Conservation (phyloP, 2,113 vertebrate species). For the Galemys pyrenaicus region DNA sequence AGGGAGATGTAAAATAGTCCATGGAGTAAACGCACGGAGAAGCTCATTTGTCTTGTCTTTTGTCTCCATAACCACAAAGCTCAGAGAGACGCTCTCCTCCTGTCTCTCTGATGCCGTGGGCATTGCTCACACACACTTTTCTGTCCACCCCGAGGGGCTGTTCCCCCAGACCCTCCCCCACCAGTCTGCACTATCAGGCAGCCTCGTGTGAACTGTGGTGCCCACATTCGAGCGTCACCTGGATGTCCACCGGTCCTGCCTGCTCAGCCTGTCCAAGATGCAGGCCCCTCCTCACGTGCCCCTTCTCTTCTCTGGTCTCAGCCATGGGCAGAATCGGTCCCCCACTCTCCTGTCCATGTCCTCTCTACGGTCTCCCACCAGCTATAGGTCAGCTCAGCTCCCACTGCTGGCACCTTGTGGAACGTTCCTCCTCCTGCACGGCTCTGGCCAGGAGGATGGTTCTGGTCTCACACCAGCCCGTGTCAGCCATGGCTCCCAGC, state of each 20-base stretch:
- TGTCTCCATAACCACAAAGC: not conserved
- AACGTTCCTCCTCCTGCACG: not conserved
- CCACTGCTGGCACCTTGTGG: not conserved
- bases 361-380: not conserved
- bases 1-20: slow-evolving; percentile 67
- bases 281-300: not conserved
- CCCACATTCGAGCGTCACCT: not conserved
- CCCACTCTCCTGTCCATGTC: not conserved
- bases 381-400: not conserved
- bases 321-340: too few species aligned
- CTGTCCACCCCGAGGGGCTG: not conserved
- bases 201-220: not conserved
- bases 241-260: not conserved
- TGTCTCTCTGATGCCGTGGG: not conserved
- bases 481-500: not conserved
- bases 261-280: not conserved
- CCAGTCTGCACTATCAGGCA: not conserved
- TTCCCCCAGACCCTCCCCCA: not conserved
- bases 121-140: not conserved
- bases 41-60: slow-evolving; percentile 74
- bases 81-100: not conserved
- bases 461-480: not conserved
- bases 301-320: not conserved
- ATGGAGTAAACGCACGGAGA: slow-evolving; percentile 40
- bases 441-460: not conserved